A percentile compares a stretch with the other conserved stretches of the same genome.
These are phyloP conservation scores for Ailuropoda melanoleuca DNA, from an alignment of 2,113 vertebrate species.

Conservation along the genomic window DNA sequence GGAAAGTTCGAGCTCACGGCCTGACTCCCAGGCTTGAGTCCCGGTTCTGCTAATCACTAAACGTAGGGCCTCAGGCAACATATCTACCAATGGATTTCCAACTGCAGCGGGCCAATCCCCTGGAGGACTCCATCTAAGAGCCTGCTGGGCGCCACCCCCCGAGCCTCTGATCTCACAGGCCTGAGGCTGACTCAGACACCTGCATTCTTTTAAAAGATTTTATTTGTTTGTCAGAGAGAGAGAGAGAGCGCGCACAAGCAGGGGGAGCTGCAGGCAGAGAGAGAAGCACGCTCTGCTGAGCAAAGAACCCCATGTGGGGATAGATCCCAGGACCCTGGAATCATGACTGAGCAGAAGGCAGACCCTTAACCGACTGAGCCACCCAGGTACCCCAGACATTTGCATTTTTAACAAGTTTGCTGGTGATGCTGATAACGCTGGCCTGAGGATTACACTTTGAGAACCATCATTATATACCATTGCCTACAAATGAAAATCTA, in stretches of 20 bases:
- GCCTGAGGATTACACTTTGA: neutral
- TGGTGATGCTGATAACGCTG: too few species aligned
- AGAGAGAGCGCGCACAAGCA: neutral
- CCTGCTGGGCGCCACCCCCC: too few species aligned
- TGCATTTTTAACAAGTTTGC: neutral
- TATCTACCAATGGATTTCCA: neutral
- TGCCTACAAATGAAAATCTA: neutral
- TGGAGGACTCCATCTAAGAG: neutral
- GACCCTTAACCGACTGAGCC: neutral
- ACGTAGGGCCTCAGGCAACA: neutral
- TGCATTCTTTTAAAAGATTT: neutral
- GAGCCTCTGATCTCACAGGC: neutral
- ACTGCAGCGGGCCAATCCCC: too few species aligned
- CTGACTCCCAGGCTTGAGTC: neutral
- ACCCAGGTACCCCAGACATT: neutral
- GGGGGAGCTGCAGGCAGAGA: too few species aligned
- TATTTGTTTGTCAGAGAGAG: neutral
- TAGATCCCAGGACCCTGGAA: neutral
- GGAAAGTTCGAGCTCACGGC: neutral
- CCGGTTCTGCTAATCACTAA: neutral
- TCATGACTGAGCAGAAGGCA: neutral
- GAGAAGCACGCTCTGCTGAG: neutral
- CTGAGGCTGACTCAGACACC: neutral
- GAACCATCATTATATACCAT: neutral
- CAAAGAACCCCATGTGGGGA: neutral